Conservation (phyloP, 2,888 invertebrate genomes). For the Vannuccia rotundouncinata region DNA sequence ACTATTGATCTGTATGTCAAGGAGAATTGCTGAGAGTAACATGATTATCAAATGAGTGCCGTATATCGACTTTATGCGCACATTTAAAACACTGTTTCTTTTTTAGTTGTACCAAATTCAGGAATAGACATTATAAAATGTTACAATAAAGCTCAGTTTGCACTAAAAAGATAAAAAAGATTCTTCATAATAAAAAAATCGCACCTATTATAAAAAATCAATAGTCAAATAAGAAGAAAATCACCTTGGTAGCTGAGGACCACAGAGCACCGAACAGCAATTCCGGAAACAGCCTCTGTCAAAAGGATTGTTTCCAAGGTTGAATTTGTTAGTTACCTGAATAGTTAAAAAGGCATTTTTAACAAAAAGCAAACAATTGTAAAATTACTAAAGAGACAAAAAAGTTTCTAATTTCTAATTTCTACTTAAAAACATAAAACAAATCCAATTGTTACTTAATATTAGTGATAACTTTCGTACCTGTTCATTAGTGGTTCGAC, state of each 20-base stretch:
- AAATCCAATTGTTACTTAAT: neutral
- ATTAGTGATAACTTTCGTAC: slow-evolving; percentile 42
- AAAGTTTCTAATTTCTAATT: neutral
- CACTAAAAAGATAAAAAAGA: too few species aligned
- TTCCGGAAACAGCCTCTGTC: slow-evolving; percentile 89
- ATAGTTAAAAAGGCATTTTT: slow-evolving; percentile 40
- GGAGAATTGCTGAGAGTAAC: too few species aligned
- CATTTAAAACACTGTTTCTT: too few species aligned
- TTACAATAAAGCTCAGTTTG: too few species aligned
- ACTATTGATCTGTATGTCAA: too few species aligned
- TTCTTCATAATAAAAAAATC: too few species aligned
- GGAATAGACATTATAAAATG: too few species aligned
- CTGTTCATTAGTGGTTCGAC: slow-evolving; percentile 93
- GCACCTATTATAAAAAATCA: too few species aligned
- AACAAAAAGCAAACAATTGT: neutral
- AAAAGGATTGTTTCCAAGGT: slow-evolving; percentile 96
- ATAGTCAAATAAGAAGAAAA: too few species aligned
- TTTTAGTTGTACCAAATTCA: too few species aligned
- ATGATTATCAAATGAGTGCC: too few species aligned
- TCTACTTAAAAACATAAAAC: neutral
- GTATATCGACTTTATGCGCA: too few species aligned
- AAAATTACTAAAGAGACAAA: neutral
- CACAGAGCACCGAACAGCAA: slow-evolving; percentile 87
- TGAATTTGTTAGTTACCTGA: slow-evolving; percentile 91
- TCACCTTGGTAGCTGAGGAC: slow-evolving; percentile 93